A percentile compares a stretch with the other conserved stretches of the same genome.
phyloP scores from a whole-genome alignment of 2,113 vertebrate genomes.

The Micronycteris hirsuta region DNA sequence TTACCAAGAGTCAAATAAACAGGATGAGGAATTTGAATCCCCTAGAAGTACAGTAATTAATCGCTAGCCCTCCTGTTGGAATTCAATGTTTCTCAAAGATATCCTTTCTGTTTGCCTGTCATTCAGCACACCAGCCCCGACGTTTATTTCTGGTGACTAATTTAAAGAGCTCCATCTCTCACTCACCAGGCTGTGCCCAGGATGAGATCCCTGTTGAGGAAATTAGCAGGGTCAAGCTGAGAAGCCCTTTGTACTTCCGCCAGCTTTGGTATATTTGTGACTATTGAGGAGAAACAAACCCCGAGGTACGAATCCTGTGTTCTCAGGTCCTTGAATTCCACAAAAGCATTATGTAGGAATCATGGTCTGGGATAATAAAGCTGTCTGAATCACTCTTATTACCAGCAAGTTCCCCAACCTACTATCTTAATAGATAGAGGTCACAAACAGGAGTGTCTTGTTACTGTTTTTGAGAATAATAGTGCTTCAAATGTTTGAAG shows the following conservation, averaged over 20 bases:
- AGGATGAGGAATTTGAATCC: not conserved
- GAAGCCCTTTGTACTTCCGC: not conserved
- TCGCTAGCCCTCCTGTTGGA: not conserved
- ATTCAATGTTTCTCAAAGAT: not conserved
- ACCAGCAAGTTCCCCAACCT: not conserved
- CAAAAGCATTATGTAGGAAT: not conserved
- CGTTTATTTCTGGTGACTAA: not conserved
- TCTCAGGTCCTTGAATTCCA: not conserved
- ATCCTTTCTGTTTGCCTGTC: not conserved
- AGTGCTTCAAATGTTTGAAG: constrained; percentile 24
- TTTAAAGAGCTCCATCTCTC: not conserved
- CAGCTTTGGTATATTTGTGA: not conserved
- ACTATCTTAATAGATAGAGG: not conserved
- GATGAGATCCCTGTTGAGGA: not conserved
- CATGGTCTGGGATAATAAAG: not conserved
- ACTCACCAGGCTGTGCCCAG: not conserved
- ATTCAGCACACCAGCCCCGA: not conserved
- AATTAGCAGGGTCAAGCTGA: not conserved
- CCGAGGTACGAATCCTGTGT: rapidly evolving
- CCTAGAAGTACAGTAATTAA: not conserved
- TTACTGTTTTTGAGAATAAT: constrained; percentile 10
- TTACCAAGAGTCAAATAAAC: not conserved
- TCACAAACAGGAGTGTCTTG: not conserved
- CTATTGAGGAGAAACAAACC: rapidly evolving
- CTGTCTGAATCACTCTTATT: not conserved